These are phyloP conservation scores for Coecobrya sp. DNA, from an alignment of 2,888 invertebrate species.

Conservation along the genomic window DNA sequence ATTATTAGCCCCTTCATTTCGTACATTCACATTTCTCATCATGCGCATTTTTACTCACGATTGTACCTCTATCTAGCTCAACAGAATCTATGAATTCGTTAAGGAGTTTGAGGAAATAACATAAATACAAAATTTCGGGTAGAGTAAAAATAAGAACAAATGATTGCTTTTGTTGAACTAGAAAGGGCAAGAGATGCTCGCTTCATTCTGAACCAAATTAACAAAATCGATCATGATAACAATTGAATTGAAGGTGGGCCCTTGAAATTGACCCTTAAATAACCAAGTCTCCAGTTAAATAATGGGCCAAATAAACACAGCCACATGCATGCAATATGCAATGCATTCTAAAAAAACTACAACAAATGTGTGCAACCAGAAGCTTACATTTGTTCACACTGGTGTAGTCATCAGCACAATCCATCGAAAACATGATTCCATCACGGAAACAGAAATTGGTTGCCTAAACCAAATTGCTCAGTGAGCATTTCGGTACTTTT, in stretches of 20 bases:
- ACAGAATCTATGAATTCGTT: not conserved
- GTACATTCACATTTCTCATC: not conserved
- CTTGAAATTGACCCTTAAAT: conserved; percentile 72
- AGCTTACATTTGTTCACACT: conserved; percentile 74
- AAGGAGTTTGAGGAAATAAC: conserved; percentile 10
- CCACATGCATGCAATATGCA: conserved; percentile 40
- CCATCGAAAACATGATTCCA: not conserved
- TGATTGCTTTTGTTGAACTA: conserved; percentile 26
- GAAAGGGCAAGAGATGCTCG: conserved; percentile 32
- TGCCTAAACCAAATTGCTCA: conserved; percentile 70
- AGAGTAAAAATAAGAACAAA: not conserved
- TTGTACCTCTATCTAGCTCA: conserved; percentile 49
- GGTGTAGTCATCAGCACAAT: conserved; percentile 43
- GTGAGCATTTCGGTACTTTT: conserved; percentile 68
- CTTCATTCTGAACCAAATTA: conserved; percentile 28
- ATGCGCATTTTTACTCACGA: conserved; percentile 30
- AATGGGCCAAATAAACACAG: conserved; percentile 30
- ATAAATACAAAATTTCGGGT: not conserved
- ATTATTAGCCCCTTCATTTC: not conserved
- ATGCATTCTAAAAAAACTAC: not conserved
- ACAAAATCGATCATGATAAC: conserved; percentile 71
- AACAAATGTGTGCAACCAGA: not conserved
- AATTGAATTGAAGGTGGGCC: conserved; percentile 70
- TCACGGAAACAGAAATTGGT: conserved; percentile 57
- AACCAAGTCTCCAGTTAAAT: conserved; percentile 38